A percentile compares a stretch with the other conserved stretches of the same genome.
Evolutionary conservation across 2,797 vertebrate species (phyloP).

Genomic region (Kryptolebias ocellatus): DNA sequence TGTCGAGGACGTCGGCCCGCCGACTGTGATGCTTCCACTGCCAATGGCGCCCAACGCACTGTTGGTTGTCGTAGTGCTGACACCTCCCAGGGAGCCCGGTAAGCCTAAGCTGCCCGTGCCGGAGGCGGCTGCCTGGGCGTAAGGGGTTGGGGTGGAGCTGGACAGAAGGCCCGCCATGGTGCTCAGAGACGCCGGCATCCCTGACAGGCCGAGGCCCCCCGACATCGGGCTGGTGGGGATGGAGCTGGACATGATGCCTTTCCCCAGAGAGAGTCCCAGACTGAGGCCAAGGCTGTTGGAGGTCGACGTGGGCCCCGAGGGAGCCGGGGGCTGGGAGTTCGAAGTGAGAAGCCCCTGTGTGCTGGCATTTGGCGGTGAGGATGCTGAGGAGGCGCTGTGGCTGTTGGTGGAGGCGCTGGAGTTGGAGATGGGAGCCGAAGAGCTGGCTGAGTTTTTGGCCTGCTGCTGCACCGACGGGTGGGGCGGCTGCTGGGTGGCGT

Average conservation of each 20-base stretch:
- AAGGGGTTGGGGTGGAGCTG: slow-evolving; percentile 83
- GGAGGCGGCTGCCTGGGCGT: slow-evolving; percentile 85
- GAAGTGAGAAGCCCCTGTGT: slow-evolving; percentile 64
- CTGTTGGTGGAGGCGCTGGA: slow-evolving; percentile 59
- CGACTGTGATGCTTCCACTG: slow-evolving; percentile 63
- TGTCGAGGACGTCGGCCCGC: slow-evolving; percentile 62
- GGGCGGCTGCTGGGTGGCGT: slow-evolving; percentile 78
- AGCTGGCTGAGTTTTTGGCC: slow-evolving; percentile 66
- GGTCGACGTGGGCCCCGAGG: slow-evolving; percentile 41
- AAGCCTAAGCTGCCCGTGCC: slow-evolving; percentile 60
- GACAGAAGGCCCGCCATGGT: slow-evolving; percentile 72
- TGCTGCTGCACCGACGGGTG: slow-evolving; percentile 61
- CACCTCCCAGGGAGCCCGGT: slow-evolving; percentile 61
- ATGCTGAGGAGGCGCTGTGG: slow-evolving; percentile 53
- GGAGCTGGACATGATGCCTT: slow-evolving; percentile 38
- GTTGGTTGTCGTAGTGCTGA: slow-evolving; percentile 48
- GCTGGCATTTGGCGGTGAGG: slow-evolving; percentile 70
- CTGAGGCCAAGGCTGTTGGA: slow-evolving; percentile 76
- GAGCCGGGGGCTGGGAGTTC: slow-evolving; percentile 54
- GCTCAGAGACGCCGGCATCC: slow-evolving; percentile 79
- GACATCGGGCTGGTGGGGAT: slow-evolving; percentile 66
- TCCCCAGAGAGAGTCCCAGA: slow-evolving; percentile 71
- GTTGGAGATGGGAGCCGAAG: slow-evolving; percentile 46
- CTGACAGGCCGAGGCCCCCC: slow-evolving; percentile 70
- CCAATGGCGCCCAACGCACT: slow-evolving; percentile 51